These are phyloP conservation scores for Drosophila koepferae DNA, from an alignment of 2,888 invertebrate species.

Conservation along the genomic window DNA sequence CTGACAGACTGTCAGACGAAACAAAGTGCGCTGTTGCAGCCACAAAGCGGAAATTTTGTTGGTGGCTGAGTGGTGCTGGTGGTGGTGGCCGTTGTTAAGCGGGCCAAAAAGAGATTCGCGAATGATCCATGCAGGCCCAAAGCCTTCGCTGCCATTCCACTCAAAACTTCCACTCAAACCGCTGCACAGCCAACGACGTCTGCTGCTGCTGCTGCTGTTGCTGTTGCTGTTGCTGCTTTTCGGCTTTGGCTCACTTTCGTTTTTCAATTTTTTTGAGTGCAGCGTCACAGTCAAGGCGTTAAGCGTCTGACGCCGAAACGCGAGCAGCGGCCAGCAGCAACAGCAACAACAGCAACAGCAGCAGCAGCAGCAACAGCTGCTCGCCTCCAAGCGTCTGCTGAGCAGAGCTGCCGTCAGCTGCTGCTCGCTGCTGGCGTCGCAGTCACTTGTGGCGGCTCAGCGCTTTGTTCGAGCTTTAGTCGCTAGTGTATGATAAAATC, in stretches of 20 bases:
- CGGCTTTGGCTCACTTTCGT: slow-evolving; percentile 71
- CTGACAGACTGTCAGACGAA: slow-evolving; percentile 18
- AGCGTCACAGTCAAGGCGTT: slow-evolving; percentile 56
- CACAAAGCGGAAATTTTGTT: slow-evolving; percentile 68
- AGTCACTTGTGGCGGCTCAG: slow-evolving; percentile 44
- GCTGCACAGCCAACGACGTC: not conserved
- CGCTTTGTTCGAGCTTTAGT: slow-evolving; percentile 83
- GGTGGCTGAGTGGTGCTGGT: slow-evolving; percentile 28
- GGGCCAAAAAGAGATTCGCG: slow-evolving; percentile 33
- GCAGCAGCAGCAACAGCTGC: slow-evolving; percentile 11
- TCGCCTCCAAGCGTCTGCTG: slow-evolving; percentile 20
- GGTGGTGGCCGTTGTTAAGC: slow-evolving; percentile 16
- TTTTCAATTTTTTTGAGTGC: slow-evolving; percentile 53
- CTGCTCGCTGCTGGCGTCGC: slow-evolving; percentile 48
- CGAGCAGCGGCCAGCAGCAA: slow-evolving; percentile 13
- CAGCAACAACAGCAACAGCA: slow-evolving; percentile 20
- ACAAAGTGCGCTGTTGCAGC: slow-evolving; percentile 34
- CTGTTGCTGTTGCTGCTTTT: slow-evolving; percentile 1
- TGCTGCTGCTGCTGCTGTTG: not conserved
- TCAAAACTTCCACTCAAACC: slow-evolving; percentile 62
- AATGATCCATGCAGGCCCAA: slow-evolving; percentile 20
- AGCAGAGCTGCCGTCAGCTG: slow-evolving; percentile 1
- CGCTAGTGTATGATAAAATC: slow-evolving; percentile 85
- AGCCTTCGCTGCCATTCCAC: slow-evolving; percentile 42
- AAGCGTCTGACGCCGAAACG: slow-evolving; percentile 43